Evolutionary conservation across 2,113 vertebrate genomes (phyloP), one percentile per base, ranked within the genome.

Genomic region (Nothoprocta perdicaria): DNA sequence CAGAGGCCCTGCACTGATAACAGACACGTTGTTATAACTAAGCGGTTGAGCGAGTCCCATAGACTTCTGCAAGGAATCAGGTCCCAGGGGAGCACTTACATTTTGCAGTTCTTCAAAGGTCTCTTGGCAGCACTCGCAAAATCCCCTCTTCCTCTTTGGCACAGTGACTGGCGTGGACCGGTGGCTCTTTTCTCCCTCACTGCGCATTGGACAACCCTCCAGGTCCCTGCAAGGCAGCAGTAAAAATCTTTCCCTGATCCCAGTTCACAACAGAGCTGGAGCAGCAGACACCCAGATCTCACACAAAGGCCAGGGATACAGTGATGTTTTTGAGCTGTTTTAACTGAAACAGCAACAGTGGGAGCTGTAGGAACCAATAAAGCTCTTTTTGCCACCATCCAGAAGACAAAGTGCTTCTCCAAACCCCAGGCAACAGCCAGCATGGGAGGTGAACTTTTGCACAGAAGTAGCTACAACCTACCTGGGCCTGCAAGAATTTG

Each of bases 41-140:
- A 38, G 14, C 11, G 22, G 6, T 19, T 5, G 31, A 72, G 43
- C 1, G 5, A 2, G 3, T n/a, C 45, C 60, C 5, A 0, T 2
- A 46, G 46, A 24, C 63, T 66, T 57, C 2, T 48, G 24, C 33
- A 71, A 78, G 63, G 58, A 90, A 14, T 5, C 74, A 72, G 48
- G 3, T 71, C 40, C 48, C 77, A 72, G 50, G 14, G 45, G 50
- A 92, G 9, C n/a, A 35, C 87, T 96, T 85, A 98, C 98, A 97
- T 97, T 86, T 2, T 97, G 95, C 88, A 98, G 97, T 87, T 98
- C 97, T 31, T 95, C 95, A n/a, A 98, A 99, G 71, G 97, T 84
- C 63, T 98, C 94, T 7, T 96, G 97, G 92, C 98, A 99, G 95
- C 98, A 98, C 97, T 99, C 98, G 21, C 98, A 99, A 84, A 98